These are phyloP conservation scores for Tipula helvola DNA, from an alignment of 2,888 invertebrate species.

Conservation along the genomic window DNA sequence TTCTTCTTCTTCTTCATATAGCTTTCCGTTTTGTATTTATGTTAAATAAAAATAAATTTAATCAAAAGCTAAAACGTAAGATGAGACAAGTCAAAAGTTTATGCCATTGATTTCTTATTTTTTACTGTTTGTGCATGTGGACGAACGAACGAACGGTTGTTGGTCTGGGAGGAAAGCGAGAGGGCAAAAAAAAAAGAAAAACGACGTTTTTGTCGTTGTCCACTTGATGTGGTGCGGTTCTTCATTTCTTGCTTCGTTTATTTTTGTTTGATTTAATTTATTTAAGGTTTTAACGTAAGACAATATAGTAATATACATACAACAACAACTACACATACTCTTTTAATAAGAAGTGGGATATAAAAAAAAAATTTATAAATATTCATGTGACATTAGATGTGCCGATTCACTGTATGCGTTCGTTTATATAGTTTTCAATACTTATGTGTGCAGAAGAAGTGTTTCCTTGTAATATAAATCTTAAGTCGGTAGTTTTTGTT, in stretches of 20 bases:
- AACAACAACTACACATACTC: not conserved
- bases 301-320: not conserved
- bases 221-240: not conserved
- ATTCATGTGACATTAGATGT: not conserved
- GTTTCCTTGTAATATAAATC: not conserved
- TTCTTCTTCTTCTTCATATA: not conserved
- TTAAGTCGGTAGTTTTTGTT: not conserved
- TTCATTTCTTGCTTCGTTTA: not conserved
- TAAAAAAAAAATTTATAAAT: not conserved
- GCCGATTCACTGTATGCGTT: not conserved
- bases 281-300: not conserved
- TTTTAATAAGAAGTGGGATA: not conserved
- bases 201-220: not conserved
- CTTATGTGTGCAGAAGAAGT: not conserved
- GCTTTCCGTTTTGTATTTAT: not conserved
- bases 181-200: not conserved
- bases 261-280: not conserved
- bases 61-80: not conserved
- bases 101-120: not conserved
- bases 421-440: not conserved
- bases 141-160: no score
- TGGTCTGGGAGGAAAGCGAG: not conserved
- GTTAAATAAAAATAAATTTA: not conserved
- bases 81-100: not conserved
- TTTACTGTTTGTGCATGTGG: not conserved